Conservation (phyloP, 1,140 invertebrate genomes). For the Branchinecta lynchi region DNA sequence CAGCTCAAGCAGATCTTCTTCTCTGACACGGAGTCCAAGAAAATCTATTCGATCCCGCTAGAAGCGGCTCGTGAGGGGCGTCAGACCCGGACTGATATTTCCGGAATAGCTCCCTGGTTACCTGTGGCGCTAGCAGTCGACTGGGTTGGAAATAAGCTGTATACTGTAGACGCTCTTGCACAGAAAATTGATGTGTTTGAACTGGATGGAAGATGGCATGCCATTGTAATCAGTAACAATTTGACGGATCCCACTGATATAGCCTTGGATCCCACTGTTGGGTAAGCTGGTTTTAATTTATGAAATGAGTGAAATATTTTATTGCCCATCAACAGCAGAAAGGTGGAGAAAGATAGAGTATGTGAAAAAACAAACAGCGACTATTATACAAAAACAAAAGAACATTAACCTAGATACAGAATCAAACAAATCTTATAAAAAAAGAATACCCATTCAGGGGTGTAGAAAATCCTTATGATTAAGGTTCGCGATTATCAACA, state of each 20-base stretch:
- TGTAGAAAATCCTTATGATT: too few species aligned
- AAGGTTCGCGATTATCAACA: too few species aligned
- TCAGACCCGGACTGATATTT: constrained; percentile 45
- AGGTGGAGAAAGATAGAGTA: too few species aligned
- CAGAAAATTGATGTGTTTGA: constrained; percentile 84
- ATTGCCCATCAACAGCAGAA: too few species aligned
- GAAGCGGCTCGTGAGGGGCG: constrained; percentile 27
- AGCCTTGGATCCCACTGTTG: constrained; percentile 72
- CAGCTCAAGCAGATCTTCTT: constrained; percentile 69
- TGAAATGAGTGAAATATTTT: too few species aligned
- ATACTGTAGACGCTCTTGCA: constrained; percentile 79
- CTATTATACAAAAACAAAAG: too few species aligned
- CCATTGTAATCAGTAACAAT: constrained; percentile 79
- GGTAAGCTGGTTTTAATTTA: constrained; percentile 35
- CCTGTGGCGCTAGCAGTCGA: constrained; percentile 85
- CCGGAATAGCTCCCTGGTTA: constrained; percentile 62
- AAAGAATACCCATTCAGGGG: too few species aligned
- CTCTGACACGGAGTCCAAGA: constrained; percentile 67
- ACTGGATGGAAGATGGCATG: constrained; percentile 59
- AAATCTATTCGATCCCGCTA: constrained; percentile 29
- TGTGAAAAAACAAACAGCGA: too few species aligned
- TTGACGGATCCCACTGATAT: constrained; percentile 78
- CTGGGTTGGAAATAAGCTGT: constrained; percentile 90
- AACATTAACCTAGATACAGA: too few species aligned
- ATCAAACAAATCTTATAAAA: too few species aligned